phyloP scores from a whole-genome alignment of 2,113 vertebrate genomes.

The Ctenodactylus gundi region DNA sequence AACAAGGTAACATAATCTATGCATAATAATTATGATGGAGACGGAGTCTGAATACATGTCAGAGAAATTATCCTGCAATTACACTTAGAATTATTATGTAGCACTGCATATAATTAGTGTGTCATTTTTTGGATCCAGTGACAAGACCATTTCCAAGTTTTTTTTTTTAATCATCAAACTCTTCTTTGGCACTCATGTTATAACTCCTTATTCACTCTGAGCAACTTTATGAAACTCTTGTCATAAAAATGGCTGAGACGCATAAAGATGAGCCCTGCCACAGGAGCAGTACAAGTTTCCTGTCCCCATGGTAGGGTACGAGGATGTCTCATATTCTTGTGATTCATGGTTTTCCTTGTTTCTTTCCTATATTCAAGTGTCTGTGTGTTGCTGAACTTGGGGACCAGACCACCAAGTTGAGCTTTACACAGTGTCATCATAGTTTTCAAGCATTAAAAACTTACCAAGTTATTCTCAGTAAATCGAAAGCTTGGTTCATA shows the following conservation, averaged over 20 bases:
- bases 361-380: neutral
- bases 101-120: conserved; percentile 67
- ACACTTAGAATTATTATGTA: conserved; percentile 66
- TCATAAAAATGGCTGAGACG: neutral
- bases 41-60: conserved; percentile 59
- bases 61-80: conserved; percentile 67
- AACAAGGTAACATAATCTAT: conserved; percentile 36
- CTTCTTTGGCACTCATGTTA: conserved; percentile 11
- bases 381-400: too few relatives aligned
- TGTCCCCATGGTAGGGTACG: neutral
- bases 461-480: neutral
- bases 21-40: conserved; percentile 61
- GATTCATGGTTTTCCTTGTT: neutral
- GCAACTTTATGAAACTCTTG: conserved; percentile 24
- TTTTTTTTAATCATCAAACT: conserved; percentile 39
- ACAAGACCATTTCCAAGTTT: conserved; percentile 59
- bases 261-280: neutral
- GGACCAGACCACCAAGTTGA: too few relatives aligned
- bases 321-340: neutral
- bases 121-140: conserved; percentile 67
- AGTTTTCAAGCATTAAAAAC: neutral
- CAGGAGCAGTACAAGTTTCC: neutral
- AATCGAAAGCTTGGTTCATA: conserved; percentile 13
- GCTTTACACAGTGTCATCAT: neutral
- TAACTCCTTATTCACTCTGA: conserved; percentile 29